Evolutionary conservation across 30 jellyfish, hydroid and myxozoan genomes (phyloP).

Genomic region (Aurelia aurita): DNA sequence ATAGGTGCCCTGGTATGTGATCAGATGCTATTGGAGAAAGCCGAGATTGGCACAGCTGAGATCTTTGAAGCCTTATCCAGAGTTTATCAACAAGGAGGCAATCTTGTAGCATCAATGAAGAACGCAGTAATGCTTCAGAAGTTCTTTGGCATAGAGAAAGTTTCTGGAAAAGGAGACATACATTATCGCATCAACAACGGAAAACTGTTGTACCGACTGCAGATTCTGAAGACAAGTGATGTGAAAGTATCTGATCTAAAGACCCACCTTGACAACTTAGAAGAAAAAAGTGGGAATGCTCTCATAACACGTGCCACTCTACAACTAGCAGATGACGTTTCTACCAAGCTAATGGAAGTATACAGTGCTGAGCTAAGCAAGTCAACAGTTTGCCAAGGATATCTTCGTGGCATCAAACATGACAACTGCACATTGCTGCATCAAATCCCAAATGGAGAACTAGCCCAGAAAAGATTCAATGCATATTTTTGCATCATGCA

Average conservation of each 20-base stretch:
- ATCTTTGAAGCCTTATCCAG: slow-evolving; percentile 17
- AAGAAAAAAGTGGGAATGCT: slow-evolving; percentile 19
- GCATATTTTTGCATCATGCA: slow-evolving; percentile 48
- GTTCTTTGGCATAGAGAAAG: slow-evolving; percentile 47
- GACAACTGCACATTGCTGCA: slow-evolving; percentile 29
- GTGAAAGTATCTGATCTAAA: background rate
- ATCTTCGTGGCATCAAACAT: slow-evolving; percentile 40
- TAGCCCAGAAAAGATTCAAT: slow-evolving; percentile 20
- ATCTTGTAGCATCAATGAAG: slow-evolving; percentile 1
- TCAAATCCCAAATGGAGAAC: slow-evolving; percentile 9
- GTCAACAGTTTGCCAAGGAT: slow-evolving; percentile 1
- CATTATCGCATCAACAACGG: slow-evolving; percentile 4
- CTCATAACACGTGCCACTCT: slow-evolving; percentile 7
- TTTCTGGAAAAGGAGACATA: background rate
- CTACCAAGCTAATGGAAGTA: slow-evolving; percentile 11
- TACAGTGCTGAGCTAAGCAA: slow-evolving; percentile 9
- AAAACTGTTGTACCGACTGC: slow-evolving; percentile 17
- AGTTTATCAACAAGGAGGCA: slow-evolving; percentile 5
- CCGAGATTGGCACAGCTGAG: slow-evolving; percentile 6
- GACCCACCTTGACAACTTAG: background rate
- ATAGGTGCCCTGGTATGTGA: slow-evolving; percentile 30
- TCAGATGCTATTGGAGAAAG: slow-evolving; percentile 1
- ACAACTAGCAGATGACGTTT: background rate
- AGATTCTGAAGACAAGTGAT: background rate
- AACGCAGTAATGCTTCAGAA: slow-evolving; percentile 22